Evolutionary conservation across 2,888 invertebrate genomes (phyloP), one percentile per base, ranked within the genome.

Genomic region (Mayetiola destructor): DNA sequence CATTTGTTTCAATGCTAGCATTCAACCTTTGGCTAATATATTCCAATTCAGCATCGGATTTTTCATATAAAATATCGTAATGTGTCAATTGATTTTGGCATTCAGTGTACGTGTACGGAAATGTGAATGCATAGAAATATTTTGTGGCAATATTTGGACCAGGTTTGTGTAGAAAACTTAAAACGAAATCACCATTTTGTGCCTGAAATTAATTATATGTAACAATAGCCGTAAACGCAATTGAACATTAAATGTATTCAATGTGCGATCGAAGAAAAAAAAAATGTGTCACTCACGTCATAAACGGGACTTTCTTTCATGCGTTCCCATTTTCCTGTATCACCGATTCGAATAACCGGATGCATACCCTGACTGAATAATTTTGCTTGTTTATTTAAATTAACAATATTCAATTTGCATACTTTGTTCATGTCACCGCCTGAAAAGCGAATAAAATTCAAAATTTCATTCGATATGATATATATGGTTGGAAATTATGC

Each of bases 351-450:
- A 60, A 77, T 85, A 27, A 90, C 88, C 0, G 90, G 89, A 23
- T 84, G 82, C 89, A 89, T 89, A 40, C 93, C 93, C 69, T 92
- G 90, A 66, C 85, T 85, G 70, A 85, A 93, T 77, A 93, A 83
- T 73, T 90, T 91, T 57, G 85, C 84, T 75, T 93, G 92, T 63
- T 86, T 82, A 73, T 93, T 93, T 62, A 93, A 73, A 72, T 92
- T 91, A 67, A 89, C 82, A 58, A 93, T 76, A 70, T 90, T 91
- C 61, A 93, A 75, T 70, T 85, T 85, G 63, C 90, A 80, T 64
- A 78, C 68, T 55, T 76, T 67, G 61, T 75, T 76, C 29, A 80
- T 73, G 62, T 74, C 72, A 39, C 72, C 73, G 58, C 75, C 75
- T 75, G 62, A 35, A 63, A 60, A 57, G 59, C 52, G 21, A 20